phyloP scores from a whole-genome alignment of 2,888 invertebrate species.

The Tromatobia lineatoria region DNA sequence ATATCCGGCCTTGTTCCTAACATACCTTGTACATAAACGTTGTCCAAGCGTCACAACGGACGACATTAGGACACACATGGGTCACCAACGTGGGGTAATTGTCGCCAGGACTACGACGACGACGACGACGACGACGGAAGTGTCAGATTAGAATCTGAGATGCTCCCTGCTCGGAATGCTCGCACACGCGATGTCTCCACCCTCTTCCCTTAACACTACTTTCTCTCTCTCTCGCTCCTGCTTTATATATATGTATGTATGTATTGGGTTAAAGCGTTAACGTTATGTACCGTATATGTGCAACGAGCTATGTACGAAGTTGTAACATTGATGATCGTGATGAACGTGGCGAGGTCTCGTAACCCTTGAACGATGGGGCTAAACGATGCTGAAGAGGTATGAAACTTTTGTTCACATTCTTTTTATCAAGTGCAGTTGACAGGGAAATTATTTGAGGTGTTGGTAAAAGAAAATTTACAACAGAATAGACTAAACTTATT shows the following conservation, averaged over 20 bases:
- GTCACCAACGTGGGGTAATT: conserved; percentile 75
- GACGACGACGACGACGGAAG: conserved; percentile 80
- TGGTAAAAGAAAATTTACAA: not conserved
- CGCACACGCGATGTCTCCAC: conserved; percentile 75
- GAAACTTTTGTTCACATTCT: conserved; percentile 37
- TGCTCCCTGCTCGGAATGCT: conserved; percentile 75
- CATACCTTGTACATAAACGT: conserved; percentile 25
- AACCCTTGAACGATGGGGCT: conserved; percentile 52
- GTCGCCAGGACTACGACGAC: conserved; percentile 69
- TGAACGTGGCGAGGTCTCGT: conserved; percentile 50
- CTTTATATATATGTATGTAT: not conserved
- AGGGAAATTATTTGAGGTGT: not conserved
- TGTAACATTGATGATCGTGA: conserved; percentile 65
- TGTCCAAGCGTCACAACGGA: conserved; percentile 59
- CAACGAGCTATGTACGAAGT: conserved; percentile 70
- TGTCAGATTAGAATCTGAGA: conserved; percentile 84
- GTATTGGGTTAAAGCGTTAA: conserved; percentile 35
- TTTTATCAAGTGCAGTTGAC: not conserved
- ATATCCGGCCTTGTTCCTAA: conserved; percentile 36
- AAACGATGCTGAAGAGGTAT: conserved; percentile 54
- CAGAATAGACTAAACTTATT: too few relatives aligned
- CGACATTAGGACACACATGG: conserved; percentile 68
- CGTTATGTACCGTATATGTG: conserved; percentile 27
- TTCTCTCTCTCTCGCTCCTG: not conserved
- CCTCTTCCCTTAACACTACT: conserved; percentile 42